Evolutionary conservation across 2,888 invertebrate genomes (phyloP).

Genomic region (Kuschelorhynchus macadamiae): DNA sequence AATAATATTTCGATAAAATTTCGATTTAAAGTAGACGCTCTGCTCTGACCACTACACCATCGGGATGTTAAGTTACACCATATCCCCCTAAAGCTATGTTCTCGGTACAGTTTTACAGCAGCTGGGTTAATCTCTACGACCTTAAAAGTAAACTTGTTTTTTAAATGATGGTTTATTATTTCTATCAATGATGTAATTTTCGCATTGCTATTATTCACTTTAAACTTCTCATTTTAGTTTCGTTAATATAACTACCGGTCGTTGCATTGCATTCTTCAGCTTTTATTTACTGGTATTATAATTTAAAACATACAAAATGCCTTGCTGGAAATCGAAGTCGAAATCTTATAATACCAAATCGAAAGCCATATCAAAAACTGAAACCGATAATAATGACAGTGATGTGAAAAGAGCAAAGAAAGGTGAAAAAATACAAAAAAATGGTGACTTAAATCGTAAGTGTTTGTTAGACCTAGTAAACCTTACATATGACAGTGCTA

Average conservation of each 20-base stretch:
- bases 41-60: no score
- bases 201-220: conserved; percentile 14
- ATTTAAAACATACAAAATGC: conserved; percentile 21
- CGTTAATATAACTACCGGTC: no score
- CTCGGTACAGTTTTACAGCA: no score
- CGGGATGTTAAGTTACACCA: background rate
- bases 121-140: no score
- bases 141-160: no score
- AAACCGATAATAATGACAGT: background rate
- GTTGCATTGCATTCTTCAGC: no score
- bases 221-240: conserved; percentile 4
- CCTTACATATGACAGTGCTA: no score
- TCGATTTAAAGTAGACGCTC: no score
- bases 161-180: background rate
- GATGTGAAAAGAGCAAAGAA: conserved; percentile 14
- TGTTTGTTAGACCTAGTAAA: no score
- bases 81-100: background rate
- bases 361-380: background rate
- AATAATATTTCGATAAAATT: no score
- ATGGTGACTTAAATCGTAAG: no score
- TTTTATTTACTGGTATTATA: no score
- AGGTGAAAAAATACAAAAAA: background rate
- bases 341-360: conserved; percentile 37
- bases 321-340: conserved; percentile 29
- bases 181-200: conserved; percentile 23